Percentiles rank a stretch among this genome's conserved stretches.
Conservation (phyloP, 2,888 invertebrate species). For the Eupithecia subfuscata region DNA sequence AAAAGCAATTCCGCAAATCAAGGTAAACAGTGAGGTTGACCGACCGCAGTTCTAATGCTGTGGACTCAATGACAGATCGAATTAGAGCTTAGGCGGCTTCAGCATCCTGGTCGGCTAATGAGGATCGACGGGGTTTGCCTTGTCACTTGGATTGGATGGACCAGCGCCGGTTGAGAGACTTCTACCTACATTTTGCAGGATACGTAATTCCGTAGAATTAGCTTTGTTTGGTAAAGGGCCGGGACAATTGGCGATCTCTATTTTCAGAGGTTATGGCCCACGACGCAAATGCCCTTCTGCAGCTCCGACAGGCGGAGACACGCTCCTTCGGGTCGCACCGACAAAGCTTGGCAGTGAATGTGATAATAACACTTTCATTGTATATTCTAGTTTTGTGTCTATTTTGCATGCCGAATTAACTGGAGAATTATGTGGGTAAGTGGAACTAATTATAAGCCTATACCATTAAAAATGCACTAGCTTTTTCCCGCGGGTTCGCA, state of each 20-base stretch:
- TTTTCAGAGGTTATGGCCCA: not conserved
- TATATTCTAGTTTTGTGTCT: too few relatives aligned
- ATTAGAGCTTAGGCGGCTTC: conserved; percentile 18
- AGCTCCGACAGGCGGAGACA: not conserved
- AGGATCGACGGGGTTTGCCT: conserved; percentile 2
- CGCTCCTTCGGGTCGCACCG: too few relatives aligned
- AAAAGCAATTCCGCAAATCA: conserved; percentile 24
- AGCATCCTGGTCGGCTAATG: conserved; percentile 1
- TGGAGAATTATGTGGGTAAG: too few relatives aligned
- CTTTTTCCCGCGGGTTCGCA: too few relatives aligned
- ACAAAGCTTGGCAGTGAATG: too few relatives aligned
- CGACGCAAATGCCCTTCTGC: not conserved
- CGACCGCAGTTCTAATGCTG: conserved; percentile 27
- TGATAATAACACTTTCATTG: too few relatives aligned
- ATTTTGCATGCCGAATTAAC: too few relatives aligned
- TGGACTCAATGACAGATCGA: conserved; percentile 29
- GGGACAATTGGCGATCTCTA: not conserved
- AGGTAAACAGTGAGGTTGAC: conserved; percentile 22
- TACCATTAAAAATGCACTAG: too few relatives aligned
- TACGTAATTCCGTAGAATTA: not conserved
- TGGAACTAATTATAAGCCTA: too few relatives aligned
- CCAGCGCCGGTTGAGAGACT: not conserved
- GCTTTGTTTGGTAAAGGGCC: not conserved
- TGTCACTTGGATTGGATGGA: not conserved
- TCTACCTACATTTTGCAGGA: not conserved